phyloP scores from a whole-genome alignment of 1,140 invertebrate species.

The Leptestheria dahalacensis region DNA sequence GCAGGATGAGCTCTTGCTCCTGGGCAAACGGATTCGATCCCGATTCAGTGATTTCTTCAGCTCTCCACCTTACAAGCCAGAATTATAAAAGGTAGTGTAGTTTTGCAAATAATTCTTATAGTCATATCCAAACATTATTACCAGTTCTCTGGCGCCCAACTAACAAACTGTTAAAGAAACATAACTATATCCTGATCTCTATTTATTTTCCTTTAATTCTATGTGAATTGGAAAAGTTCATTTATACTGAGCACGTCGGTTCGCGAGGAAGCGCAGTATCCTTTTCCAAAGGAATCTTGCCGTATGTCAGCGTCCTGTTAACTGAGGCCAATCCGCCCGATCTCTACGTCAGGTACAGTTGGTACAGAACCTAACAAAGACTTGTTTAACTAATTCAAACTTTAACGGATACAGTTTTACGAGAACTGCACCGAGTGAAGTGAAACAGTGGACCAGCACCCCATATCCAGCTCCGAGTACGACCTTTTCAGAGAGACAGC shows the following conservation, averaged over 20 bases:
- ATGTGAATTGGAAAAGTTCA: too few relatives aligned
- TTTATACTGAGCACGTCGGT: slow-evolving; percentile 23
- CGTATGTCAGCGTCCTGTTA: slow-evolving; percentile 20
- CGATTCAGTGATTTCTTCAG: slow-evolving; percentile 35
- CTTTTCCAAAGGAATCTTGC: slow-evolving; percentile 30
- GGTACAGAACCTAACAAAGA: too few relatives aligned
- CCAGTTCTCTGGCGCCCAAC: too few relatives aligned
- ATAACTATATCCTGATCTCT: too few relatives aligned
- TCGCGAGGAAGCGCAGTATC: slow-evolving; percentile 25
- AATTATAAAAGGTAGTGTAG: slow-evolving; percentile 14
- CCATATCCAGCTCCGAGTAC: slow-evolving; percentile 24
- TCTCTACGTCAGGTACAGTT: slow-evolving; percentile 18
- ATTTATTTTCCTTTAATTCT: too few relatives aligned
- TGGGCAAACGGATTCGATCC: slow-evolving; percentile 40
- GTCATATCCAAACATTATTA: too few relatives aligned
- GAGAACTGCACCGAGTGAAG: slow-evolving; percentile 18
- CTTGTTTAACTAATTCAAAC: too few relatives aligned
- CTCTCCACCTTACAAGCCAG: slow-evolving; percentile 13
- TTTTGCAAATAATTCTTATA: too few relatives aligned
- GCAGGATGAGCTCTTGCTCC: slow-evolving; percentile 39
- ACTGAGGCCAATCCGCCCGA: slow-evolving; percentile 22
- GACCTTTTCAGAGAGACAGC: slow-evolving; percentile 29
- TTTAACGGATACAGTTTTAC: too few relatives aligned
- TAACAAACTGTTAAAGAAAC: too few relatives aligned
- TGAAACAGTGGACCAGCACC: slow-evolving; percentile 23